These are phyloP conservation scores for Metaphire vulgaris DNA, from an alignment of 1,140 invertebrate genomes.

Conservation along the genomic window DNA sequence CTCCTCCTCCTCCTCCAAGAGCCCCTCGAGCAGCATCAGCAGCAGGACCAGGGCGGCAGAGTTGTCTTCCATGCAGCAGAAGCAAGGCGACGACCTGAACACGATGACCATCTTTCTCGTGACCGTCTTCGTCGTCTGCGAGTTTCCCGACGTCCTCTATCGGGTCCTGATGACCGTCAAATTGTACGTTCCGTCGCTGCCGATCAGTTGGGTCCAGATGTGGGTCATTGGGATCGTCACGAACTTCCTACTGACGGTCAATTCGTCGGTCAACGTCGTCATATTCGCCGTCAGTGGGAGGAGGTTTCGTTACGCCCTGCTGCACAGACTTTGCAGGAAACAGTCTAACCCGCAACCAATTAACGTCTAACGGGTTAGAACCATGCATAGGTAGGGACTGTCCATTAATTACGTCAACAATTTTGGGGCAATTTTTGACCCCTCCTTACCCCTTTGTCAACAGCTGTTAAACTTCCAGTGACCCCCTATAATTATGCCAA, in stretches of 20 bases:
- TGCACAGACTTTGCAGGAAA: neutral
- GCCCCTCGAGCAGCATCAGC: conserved; percentile 32
- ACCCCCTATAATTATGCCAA: no score
- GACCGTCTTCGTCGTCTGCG: conserved; percentile 65
- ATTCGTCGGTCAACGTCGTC: conserved; percentile 11
- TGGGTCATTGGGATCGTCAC: conserved; percentile 19
- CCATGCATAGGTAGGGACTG: no score
- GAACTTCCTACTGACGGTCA: conserved; percentile 7
- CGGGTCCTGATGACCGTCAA: conserved; percentile 32
- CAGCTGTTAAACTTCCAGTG: no score
- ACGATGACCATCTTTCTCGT: conserved; percentile 67
- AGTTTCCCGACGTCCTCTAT: conserved; percentile 61
- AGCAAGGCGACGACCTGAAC: neutral
- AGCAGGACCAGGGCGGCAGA: conserved; percentile 48
- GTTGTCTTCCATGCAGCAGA: conserved; percentile 54
- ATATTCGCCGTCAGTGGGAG: neutral
- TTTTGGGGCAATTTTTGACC: no score
- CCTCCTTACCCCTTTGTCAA: no score
- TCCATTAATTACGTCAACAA: no score
- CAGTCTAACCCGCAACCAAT: no score
- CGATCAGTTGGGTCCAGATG: conserved; percentile 36
- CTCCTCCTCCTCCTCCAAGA: conserved; percentile 33
- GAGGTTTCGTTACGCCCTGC: neutral
- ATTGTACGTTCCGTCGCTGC: conserved; percentile 55
- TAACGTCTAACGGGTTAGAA: no score